A percentile compares a stretch with the other conserved stretches of the same genome.
phyloP scores from a whole-genome alignment of 2,797 vertebrate genomes.

The Austrolebias charrua region DNA sequence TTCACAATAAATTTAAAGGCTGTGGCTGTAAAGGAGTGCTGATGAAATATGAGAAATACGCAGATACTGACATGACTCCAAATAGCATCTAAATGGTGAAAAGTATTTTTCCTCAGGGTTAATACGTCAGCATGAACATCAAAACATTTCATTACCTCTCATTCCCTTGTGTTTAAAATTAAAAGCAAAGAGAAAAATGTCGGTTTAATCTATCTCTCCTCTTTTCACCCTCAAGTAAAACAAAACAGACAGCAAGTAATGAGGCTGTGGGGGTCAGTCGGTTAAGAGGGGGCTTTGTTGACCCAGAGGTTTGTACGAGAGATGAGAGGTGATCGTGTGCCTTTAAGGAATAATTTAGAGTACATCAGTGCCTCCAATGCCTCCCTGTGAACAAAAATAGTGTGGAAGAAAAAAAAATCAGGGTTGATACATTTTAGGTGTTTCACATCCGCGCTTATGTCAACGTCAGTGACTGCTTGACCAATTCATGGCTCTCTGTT shows the following conservation, averaged over 20 bases:
- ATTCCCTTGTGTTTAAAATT: slow-evolving; percentile 47
- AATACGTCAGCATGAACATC: slow-evolving; percentile 64
- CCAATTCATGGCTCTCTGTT: slow-evolving; percentile 37
- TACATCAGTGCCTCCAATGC: slow-evolving; percentile 23
- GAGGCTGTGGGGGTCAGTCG: slow-evolving; percentile 42
- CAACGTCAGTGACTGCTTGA: slow-evolving; percentile 60
- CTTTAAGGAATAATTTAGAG: slow-evolving; percentile 55
- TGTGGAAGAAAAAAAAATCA: slow-evolving; percentile 16
- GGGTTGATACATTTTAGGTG: slow-evolving; percentile 29
- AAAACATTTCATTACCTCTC: slow-evolving; percentile 68
- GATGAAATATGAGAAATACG: slow-evolving; percentile 22
- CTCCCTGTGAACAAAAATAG: slow-evolving; percentile 45
- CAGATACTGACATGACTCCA: slow-evolving; percentile 59
- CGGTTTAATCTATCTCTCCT: slow-evolving; percentile 60
- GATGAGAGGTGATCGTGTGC: slow-evolving; percentile 65
- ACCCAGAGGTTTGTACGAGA: slow-evolving; percentile 53
- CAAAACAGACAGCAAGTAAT: slow-evolving; percentile 31
- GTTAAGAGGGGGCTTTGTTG: slow-evolving; percentile 42
- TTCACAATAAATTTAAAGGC: slow-evolving; percentile 49
- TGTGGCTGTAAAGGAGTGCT: not conserved
- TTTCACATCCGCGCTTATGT: slow-evolving; percentile 51
- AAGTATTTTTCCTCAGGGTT: slow-evolving; percentile 60
- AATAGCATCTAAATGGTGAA: slow-evolving; percentile 50
- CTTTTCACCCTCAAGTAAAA: slow-evolving; percentile 63
- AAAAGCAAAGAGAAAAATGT: slow-evolving; percentile 47